Evolutionary conservation across 2,888 invertebrate genomes (phyloP).

Genomic region (Pinctada fucata): DNA sequence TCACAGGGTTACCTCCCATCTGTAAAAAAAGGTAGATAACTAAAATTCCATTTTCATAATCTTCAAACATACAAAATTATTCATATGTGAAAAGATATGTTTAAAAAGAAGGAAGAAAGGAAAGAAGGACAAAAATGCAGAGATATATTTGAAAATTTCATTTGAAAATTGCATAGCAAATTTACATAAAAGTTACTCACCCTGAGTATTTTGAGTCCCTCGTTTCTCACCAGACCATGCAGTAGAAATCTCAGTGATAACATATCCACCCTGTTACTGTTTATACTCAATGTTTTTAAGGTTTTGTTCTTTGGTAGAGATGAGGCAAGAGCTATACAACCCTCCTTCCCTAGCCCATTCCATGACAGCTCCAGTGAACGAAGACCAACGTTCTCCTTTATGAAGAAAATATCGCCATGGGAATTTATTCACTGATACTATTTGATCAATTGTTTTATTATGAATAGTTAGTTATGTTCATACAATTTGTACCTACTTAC

Average conservation of each 20-base stretch:
- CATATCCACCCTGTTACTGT: slow-evolving; percentile 66
- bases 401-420: neutral
- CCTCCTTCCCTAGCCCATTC: slow-evolving; percentile 68
- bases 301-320: slow-evolving; percentile 57
- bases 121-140: neutral
- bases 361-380: slow-evolving; percentile 60
- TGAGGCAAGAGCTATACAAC: slow-evolving; percentile 60
- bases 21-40: slow-evolving; percentile 26
- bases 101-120: neutral
- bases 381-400: slow-evolving; percentile 58
- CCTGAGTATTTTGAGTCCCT: slow-evolving; percentile 47
- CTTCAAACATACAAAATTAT: neutral
- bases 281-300: slow-evolving; percentile 59
- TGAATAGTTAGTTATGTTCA: neutral
- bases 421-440: neutral
- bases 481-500: slow-evolving; percentile 38
- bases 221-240: slow-evolving; percentile 60
- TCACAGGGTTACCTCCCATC: slow-evolving; percentile 67
- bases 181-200: slow-evolving; percentile 31
- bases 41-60: neutral
- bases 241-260: slow-evolving; percentile 57
- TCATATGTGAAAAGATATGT: neutral
- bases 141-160: neutral
- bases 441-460: neutral
- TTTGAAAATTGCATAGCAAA: neutral